phyloP scores from a whole-genome alignment of 1,140 invertebrate species.

The Lycorma delicatula region DNA sequence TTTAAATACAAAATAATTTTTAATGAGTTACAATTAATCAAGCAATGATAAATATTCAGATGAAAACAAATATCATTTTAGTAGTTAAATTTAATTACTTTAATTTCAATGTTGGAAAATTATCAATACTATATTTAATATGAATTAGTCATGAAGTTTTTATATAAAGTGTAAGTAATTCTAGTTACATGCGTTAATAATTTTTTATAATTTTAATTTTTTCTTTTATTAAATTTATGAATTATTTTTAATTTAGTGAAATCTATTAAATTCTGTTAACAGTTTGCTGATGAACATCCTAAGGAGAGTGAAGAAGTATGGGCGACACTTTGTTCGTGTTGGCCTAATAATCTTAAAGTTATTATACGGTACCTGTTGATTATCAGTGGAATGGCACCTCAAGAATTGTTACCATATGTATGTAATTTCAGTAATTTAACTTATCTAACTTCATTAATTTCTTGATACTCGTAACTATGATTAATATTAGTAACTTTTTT shows the following conservation, averaged over 20 bases:
- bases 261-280: constrained; percentile 29
- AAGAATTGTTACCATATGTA: constrained; percentile 81
- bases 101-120: too few species aligned
- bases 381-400: constrained; percentile 89
- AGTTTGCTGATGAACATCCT: constrained; percentile 93
- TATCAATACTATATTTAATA: too few species aligned
- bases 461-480: too few species aligned
- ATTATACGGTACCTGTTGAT: constrained; percentile 97
- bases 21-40: too few species aligned
- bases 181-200: neutral
- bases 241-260: neutral
- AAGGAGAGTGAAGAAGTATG: constrained; percentile 93
- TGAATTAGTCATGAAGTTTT: too few species aligned
- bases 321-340: constrained; percentile 89
- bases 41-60: too few species aligned
- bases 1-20: too few species aligned
- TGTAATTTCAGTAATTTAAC: constrained; percentile 37
- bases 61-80: too few species aligned
- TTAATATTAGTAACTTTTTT: too few species aligned
- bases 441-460: too few species aligned
- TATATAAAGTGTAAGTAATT: neutral
- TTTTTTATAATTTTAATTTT: neutral
- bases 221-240: neutral
- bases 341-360: constrained; percentile 94
- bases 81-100: too few species aligned